Evolutionary conservation across 2,888 invertebrate species (phyloP).

Genomic region (Ochropleura plecta): DNA sequence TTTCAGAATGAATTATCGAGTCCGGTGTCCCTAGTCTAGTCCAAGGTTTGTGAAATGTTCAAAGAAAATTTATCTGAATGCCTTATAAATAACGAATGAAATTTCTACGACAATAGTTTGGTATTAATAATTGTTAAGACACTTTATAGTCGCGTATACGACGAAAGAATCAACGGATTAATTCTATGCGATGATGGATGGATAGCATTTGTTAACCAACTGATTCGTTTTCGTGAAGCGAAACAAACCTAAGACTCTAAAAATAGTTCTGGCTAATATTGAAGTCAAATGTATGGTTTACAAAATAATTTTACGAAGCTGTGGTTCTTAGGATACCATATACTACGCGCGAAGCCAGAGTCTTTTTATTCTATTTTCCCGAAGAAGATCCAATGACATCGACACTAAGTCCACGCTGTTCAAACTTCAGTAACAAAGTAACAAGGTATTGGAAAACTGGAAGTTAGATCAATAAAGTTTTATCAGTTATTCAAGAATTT

Average conservation of each 20-base stretch:
- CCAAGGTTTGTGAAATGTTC: too few species aligned
- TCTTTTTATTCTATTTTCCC: conserved; percentile 19
- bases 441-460: conserved; percentile 51
- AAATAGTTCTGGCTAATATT: not conserved
- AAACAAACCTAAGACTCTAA: not conserved
- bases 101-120: too few species aligned
- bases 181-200: not conserved
- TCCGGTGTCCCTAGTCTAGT: too few species aligned
- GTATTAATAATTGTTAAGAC: too few species aligned
- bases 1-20: too few species aligned
- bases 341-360: too few species aligned
- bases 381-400: conserved; percentile 33
- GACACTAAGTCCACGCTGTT: conserved; percentile 33
- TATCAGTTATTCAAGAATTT: conserved; percentile 53
- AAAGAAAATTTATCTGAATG: too few species aligned
- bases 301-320: not conserved
- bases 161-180: too few species aligned
- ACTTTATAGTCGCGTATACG: too few species aligned
- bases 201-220: not conserved
- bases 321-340: too few species aligned
- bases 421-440: conserved; percentile 47
- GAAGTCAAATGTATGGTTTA: not conserved
- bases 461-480: conserved; percentile 58
- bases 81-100: too few species aligned
- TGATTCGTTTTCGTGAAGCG: not conserved